Evolutionary conservation across 2,797 vertebrate species (phyloP), one percentile per base, ranked within the genome.

Genomic region (Eulemur coronatus): DNA sequence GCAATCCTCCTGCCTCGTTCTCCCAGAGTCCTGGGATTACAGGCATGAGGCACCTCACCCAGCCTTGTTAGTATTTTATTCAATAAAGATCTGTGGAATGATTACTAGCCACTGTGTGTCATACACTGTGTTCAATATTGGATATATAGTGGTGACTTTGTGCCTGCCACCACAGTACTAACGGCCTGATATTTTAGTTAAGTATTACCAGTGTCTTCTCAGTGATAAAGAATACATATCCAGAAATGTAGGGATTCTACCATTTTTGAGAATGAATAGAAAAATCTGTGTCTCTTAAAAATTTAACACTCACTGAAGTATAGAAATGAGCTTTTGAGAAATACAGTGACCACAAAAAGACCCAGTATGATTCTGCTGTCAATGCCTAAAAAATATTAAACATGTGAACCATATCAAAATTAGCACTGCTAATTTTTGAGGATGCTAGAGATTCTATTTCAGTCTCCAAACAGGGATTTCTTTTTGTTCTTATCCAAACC

Each of bases 241-340:
- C 13, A 76, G 50, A 70, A 91, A 67, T 73, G 0, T n/a, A 50
- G 43, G 8, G 55, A 43, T 72, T 48, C 48, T 92, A 48, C 67
- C 0, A 35, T 28, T 48, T 91, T 94, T 84, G 75, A 88, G 55
- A 78, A 65, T 84, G 26, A 61, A 26, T 57, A 43, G 38, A 48
- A 89, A 94, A 82, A 78, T 82, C 20, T n/a, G 3, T 57, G 41
- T 17, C 48, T 84, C 46, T 96, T 90, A 55, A 93, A 72, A 76
- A 48, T 50, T 43, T 76, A 90, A 63, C 33, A 82, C 10, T 65
- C 35, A 26, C 35, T 85, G 63, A 80, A 57, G 7, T 52, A 67
- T 9, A 63, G 75, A 89, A 46, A 15, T n/a, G 35, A 96, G 70
- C 33, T 95, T 94, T 94, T 14, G 24, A 81, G 35, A 93, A 72